Conservation (phyloP, 1,140 invertebrate genomes). For the Helicoverpa armigera region DNA sequence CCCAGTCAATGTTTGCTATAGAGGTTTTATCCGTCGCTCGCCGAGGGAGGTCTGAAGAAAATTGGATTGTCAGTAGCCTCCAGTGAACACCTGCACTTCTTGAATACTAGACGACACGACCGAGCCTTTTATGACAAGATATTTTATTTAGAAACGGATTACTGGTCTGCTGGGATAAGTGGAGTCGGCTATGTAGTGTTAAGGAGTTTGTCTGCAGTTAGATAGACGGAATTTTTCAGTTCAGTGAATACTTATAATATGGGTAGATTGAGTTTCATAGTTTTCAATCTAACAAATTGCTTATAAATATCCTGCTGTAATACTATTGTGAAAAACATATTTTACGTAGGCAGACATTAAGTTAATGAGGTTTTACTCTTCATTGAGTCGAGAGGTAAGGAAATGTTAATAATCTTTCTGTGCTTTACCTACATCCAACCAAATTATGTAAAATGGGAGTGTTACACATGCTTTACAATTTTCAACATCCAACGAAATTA, state of each 20-base stretch:
- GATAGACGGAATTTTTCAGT: background rate
- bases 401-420: background rate
- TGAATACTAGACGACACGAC: slow-evolving; percentile 6
- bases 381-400: background rate
- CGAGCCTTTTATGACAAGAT: slow-evolving; percentile 22
- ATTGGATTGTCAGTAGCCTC: slow-evolving; percentile 15
- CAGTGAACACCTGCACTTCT: slow-evolving; percentile 19
- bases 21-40: slow-evolving; percentile 1
- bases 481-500: too few relatives aligned
- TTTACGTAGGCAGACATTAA: slow-evolving; percentile 2
- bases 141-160: slow-evolving; percentile 35
- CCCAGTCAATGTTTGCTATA: slow-evolving; percentile 2
- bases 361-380: slow-evolving; percentile 11
- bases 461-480: too few relatives aligned
- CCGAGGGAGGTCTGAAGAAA: slow-evolving; percentile 25
- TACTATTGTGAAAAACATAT: background rate
- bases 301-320: too few relatives aligned
- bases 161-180: background rate
- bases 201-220: too few relatives aligned
- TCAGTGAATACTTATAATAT: too few relatives aligned
- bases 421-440: too few relatives aligned
- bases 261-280: too few relatives aligned
- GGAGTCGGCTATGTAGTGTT: background rate
- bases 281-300: too few relatives aligned
- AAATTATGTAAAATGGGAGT: too few relatives aligned